These are phyloP conservation scores for Drosophila lini DNA, from an alignment of 1,140 invertebrate genomes.

Conservation along the genomic window DNA sequence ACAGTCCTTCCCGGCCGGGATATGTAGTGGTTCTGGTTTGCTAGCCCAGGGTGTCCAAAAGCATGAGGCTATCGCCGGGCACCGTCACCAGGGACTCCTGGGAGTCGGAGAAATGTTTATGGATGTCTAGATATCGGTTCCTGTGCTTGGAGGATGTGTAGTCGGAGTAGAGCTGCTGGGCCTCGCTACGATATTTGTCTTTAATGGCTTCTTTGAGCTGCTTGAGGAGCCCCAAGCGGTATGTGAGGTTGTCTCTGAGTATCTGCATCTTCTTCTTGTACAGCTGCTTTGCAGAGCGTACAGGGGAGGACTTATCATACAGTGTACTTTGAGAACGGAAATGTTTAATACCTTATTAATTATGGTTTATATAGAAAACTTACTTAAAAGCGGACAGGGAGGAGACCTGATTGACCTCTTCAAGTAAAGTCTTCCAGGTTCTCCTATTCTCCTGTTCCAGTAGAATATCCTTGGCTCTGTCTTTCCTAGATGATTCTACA, in stretches of 20 bases:
- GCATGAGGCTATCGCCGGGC: not conserved
- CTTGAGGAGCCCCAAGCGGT: constrained; percentile 21
- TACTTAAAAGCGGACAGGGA: not conserved
- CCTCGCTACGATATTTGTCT: constrained; percentile 19
- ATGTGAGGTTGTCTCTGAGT: constrained; percentile 18
- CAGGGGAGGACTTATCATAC: not conserved
- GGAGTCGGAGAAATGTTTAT: not conserved
- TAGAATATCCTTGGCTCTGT: not conserved
- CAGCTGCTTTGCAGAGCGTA: constrained; percentile 4
- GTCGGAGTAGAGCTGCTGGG: constrained; percentile 24
- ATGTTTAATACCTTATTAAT: no score
- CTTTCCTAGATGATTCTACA: not conserved
- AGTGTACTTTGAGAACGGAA: not conserved
- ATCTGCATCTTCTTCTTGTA: constrained; percentile 20
- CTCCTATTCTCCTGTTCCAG: not conserved
- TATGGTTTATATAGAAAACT: not conserved
- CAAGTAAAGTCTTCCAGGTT: not conserved
- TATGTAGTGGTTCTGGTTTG: not conserved
- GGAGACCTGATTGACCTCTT: not conserved
- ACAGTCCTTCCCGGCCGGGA: not conserved
- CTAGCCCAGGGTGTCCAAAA: not conserved
- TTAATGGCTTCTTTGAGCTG: constrained; percentile 36
- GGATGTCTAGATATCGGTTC: not conserved
- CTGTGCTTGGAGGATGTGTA: constrained; percentile 11
- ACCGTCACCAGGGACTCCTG: not conserved